Evolutionary conservation across 2,113 vertebrate species (phyloP).

Genomic region (Atlantisia rogersi): DNA sequence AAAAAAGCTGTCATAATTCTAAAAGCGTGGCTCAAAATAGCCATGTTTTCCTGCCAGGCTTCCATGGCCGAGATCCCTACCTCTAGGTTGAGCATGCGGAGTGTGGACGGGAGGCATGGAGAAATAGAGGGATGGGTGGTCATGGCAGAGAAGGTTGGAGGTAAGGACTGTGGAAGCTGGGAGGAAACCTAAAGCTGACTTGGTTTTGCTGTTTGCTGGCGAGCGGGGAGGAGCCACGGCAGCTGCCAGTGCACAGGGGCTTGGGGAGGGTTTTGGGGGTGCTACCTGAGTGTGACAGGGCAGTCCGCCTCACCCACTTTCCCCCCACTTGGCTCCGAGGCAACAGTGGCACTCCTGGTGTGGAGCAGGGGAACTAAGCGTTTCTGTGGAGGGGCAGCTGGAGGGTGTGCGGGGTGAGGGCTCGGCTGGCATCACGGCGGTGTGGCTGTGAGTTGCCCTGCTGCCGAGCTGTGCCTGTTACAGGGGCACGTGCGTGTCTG

Average conservation of each 20-base stretch:
- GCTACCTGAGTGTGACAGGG: not conserved
- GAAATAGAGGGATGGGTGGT: not conserved
- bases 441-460: not conserved
- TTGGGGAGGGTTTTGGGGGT: fast-evolving
- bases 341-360: not conserved
- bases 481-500: not conserved
- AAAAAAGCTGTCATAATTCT: not conserved
- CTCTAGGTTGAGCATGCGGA: fast-evolving
- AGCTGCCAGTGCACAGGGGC: fast-evolving
- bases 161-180: not conserved
- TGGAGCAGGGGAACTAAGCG: not conserved
- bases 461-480: not conserved
- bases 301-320: not conserved
- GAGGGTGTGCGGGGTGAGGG: not conserved
- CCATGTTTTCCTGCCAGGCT: not conserved
- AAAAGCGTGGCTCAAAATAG: fast-evolving
- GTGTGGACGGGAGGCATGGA: not conserved
- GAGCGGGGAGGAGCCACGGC: not conserved
- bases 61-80: not conserved
- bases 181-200: not conserved
- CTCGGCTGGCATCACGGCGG: not conserved
- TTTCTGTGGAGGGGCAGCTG: not conserved
- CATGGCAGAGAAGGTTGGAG: not conserved
- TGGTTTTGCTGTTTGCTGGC: not conserved
- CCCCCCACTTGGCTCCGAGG: not conserved